Evolutionary conservation across 2,888 invertebrate genomes (phyloP).

Genomic region (Drosophila anomalata): DNA sequence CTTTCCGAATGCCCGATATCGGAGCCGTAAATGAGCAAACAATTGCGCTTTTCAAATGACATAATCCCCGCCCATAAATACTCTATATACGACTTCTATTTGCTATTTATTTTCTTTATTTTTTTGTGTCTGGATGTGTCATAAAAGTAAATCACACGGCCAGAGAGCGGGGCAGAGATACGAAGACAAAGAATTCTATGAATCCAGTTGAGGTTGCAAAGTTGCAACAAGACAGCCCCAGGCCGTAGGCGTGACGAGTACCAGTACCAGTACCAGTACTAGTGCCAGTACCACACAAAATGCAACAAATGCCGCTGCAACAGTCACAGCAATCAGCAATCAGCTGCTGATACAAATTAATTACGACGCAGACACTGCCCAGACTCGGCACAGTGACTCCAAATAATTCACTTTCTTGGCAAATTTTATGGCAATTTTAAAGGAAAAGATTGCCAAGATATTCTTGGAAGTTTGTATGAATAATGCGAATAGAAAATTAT

Average conservation of each 20-base stretch:
- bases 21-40: slow-evolving; percentile 48
- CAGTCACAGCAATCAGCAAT: slow-evolving; percentile 14
- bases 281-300: slow-evolving; percentile 20
- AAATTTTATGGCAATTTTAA: no score
- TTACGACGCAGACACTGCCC: slow-evolving; percentile 61
- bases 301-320: slow-evolving; percentile 31
- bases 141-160: slow-evolving; percentile 18
- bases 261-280: not conserved
- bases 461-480: no score
- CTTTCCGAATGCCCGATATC: slow-evolving; percentile 42
- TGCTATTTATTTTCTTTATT: slow-evolving; percentile 14
- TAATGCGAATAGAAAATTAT: no score
- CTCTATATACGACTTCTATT: slow-evolving; percentile 45
- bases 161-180: not conserved
- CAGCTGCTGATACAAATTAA: slow-evolving; percentile 63
- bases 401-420: not conserved
- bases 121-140: slow-evolving; percentile 16
- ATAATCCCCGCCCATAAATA: slow-evolving; percentile 67
- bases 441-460: no score
- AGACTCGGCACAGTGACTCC: slow-evolving; percentile 34
- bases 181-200: not conserved
- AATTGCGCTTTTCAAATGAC: slow-evolving; percentile 64
- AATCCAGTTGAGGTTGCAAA: not conserved
- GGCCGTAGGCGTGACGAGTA: slow-evolving; percentile 55
- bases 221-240: not conserved